Evolutionary conservation across 2,113 vertebrate species (phyloP).

Genomic region (Dolichallabes microphthalmus): DNA sequence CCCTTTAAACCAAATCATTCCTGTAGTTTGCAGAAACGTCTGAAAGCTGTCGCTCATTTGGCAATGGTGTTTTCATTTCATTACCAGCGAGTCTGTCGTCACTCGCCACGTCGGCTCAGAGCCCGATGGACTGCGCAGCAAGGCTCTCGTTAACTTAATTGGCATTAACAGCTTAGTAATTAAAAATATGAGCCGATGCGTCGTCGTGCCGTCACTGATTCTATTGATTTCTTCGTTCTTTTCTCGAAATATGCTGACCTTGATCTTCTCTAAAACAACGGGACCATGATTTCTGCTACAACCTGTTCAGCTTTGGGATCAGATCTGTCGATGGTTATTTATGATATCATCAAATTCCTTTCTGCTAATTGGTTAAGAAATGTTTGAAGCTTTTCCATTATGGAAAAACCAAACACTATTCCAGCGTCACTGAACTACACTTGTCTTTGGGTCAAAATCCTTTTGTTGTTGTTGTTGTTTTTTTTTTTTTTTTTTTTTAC

Average conservation of each 20-base stretch:
- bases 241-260: neutral
- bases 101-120: slow-evolving; percentile 13
- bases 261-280: neutral
- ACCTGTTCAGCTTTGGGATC: neutral
- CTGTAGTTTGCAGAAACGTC: slow-evolving; percentile 68
- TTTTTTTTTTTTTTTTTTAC: neutral
- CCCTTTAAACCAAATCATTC: slow-evolving; percentile 70
- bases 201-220: neutral
- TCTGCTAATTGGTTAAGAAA: neutral
- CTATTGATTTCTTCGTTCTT: neutral
- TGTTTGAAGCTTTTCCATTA: too few species aligned
- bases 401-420: neutral
- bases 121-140: slow-evolving; percentile 26
- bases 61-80: slow-evolving; percentile 25
- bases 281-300: neutral
- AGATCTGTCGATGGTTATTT: neutral
- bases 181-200: neutral
- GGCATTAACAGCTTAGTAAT: slow-evolving; percentile 34
- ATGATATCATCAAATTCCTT: neutral
- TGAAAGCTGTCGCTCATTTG: slow-evolving; percentile 63
- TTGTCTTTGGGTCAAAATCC: slow-evolving; percentile 30
- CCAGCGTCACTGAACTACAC: slow-evolving; percentile 1
- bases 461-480: neutral
- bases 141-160: slow-evolving; percentile 31
- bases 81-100: neutral